Percentiles rank a stretch among this genome's conserved stretches.
These are phyloP conservation scores for Turdus rufiventris DNA, from an alignment of 2,113 vertebrate species.

Conservation along the genomic window DNA sequence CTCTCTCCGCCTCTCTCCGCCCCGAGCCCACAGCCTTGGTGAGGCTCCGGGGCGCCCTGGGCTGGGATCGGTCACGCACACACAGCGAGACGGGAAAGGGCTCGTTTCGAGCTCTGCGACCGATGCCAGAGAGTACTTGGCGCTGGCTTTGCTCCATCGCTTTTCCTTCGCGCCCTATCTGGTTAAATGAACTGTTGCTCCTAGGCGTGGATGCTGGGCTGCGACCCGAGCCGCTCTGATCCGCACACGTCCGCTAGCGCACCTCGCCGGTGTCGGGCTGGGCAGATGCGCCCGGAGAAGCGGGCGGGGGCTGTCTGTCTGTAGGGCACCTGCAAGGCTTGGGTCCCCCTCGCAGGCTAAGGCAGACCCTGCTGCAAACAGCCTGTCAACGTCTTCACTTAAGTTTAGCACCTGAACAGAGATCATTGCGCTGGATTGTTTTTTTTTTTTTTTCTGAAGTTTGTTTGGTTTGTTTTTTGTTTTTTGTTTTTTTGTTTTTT, in stretches of 20 bases:
- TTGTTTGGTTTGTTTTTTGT: background rate
- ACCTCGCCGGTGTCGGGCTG: background rate
- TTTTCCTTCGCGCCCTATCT: background rate
- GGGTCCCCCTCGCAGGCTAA: background rate
- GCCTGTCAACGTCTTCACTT: background rate
- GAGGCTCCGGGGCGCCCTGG: background rate
- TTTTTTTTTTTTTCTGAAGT: no score
- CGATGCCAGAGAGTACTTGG: background rate
- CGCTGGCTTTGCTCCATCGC: background rate
- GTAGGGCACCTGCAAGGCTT: background rate
- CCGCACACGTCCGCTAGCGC: rapidly evolving
- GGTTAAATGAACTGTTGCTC: background rate
- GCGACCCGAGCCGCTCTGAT: rapidly evolving
- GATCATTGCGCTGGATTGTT: background rate
- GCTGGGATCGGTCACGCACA: no score
- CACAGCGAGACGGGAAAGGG: background rate
- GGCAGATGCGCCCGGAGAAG: background rate
- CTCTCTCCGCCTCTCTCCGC: background rate
- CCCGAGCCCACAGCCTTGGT: background rate
- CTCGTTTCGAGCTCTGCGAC: background rate
- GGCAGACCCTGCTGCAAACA: background rate
- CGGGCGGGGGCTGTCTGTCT: background rate
- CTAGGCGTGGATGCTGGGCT: background rate
- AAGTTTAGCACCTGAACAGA: background rate
- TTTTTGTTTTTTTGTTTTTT: background rate